Evolutionary conservation across 2,113 vertebrate genomes (phyloP).

Genomic region (Coptodon bakossiorum): DNA sequence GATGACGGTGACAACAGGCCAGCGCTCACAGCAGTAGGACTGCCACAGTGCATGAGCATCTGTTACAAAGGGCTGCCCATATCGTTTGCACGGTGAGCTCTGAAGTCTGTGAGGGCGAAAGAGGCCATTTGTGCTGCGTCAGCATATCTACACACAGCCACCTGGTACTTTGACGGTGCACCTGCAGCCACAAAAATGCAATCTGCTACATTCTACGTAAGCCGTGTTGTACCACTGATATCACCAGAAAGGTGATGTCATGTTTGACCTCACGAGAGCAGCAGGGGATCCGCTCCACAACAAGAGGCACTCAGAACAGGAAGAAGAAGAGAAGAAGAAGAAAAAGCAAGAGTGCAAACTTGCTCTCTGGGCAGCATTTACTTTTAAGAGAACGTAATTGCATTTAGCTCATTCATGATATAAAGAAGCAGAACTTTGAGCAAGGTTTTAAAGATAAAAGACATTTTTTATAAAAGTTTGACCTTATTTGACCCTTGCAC

Average conservation of each 20-base stretch:
- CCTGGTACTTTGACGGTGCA: neutral
- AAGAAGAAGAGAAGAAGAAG: neutral
- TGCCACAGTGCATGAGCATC: neutral
- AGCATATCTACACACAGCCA: neutral
- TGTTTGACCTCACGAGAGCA: neutral
- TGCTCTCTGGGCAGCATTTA: neutral
- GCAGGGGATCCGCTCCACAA: neutral
- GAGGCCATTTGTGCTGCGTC: neutral
- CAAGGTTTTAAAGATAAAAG: neutral
- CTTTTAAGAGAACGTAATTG: neutral
- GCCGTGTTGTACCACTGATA: neutral
- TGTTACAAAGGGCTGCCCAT: neutral
- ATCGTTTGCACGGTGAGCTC: neutral
- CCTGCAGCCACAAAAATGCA: neutral
- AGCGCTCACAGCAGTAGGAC: neutral
- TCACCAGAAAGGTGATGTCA: neutral
- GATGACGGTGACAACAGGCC: neutral
- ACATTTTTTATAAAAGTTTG: neutral
- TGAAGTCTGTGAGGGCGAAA: neutral
- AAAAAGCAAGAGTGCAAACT: rapidly evolving
- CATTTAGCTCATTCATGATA: neutral
- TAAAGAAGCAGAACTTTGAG: neutral
- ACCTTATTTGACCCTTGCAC: neutral
- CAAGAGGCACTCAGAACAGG: neutral
- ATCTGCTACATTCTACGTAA: neutral